Evolutionary conservation across 2,888 invertebrate genomes (phyloP).

Genomic region (Amiota communis): DNA sequence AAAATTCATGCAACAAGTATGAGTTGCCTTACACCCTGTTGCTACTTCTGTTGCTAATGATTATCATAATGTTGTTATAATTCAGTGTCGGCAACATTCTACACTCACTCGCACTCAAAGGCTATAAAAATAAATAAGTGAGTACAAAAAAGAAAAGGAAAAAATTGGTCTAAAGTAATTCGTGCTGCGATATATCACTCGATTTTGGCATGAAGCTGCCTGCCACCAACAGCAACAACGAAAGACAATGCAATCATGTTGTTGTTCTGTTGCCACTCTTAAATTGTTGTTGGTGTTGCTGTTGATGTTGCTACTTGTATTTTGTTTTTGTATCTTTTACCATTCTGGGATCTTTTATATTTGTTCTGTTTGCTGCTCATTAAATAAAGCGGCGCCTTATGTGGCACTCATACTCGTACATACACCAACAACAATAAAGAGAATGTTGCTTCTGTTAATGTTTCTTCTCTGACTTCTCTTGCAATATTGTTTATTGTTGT

Average conservation of each 20-base stretch:
- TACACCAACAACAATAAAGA: not conserved
- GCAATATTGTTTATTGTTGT: conserved; percentile 12
- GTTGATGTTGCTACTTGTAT: conserved; percentile 26
- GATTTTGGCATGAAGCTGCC: conserved; percentile 27
- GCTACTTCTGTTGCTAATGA: not conserved
- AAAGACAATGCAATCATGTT: conserved; percentile 3
- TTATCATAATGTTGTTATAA: conserved; percentile 30
- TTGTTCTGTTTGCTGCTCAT: conserved; percentile 34
- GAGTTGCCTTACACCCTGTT: not conserved
- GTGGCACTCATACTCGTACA: conserved; percentile 12
- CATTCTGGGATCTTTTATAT: conserved; percentile 30
- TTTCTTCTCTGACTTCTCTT: not conserved
- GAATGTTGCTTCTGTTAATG: conserved; percentile 18
- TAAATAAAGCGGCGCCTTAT: conserved; percentile 29
- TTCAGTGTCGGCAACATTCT: conserved; percentile 9
- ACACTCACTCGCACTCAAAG: not conserved
- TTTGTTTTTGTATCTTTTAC: not conserved
- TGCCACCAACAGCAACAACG: conserved; percentile 29
- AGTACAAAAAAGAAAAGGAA: not conserved
- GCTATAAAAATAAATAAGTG: not conserved
- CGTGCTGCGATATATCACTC: conserved; percentile 26
- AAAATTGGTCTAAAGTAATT: conserved; percentile 15
- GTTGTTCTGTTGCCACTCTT: not conserved
- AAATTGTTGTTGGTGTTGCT: not conserved
- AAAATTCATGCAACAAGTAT: not conserved